Base-by-base conservation (phyloP, 2,113 vertebrate genomes). In the Lepus timidus region DNA sequence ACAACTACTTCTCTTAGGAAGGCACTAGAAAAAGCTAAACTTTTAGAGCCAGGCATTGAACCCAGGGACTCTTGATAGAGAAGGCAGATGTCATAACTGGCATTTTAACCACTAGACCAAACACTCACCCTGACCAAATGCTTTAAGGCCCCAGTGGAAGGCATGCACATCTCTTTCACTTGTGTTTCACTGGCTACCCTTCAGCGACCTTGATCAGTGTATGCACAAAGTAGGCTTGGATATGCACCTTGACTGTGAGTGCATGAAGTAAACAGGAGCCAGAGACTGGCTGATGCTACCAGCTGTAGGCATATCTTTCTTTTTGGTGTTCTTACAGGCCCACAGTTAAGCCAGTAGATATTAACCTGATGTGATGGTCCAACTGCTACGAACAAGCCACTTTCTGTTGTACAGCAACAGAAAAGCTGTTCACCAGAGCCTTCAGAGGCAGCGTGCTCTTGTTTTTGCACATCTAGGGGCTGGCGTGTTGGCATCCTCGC, bases 201-300 rank as follows among this genome's bases (percentile, higher is more conserved):
- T 27, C 13, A 23, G 52, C n/a, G n/a, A 17, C 94, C 17, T 1
- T 29, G 51, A 14, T 58, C n/a, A n/a, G 29, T 44, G 5, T 85
- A 64, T 62, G 31, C 4, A 11, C 64, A 73, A 10, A 2, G n/a
- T 13, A 19, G 11, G 27, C 51, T 29, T n/a, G 31, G 39, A 49
- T 20, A 62, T 19, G 20, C 17, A 27, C 20, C n/a, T n/a, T 49
- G 19, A 71, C 11, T 5, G 16, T 17, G 44, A 49, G 16, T 4
- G 16, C 29, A 12, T 29, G 65, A 62, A 44, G 62, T 79, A 9
- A 17, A 36, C 1, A 89, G 52, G n/a, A 11, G 39, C 27, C 29
- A 33, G 49, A 19, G 4, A 4, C 27, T 10, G 25, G 22, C 19
- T 29, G 1, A 23, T 0, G 17, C 78, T 33, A 9, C 0, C 27